Percentiles rank a stretch among this genome's conserved stretches.
Evolutionary conservation across 2,888 invertebrate genomes (phyloP).

Genomic region (Bombylius major): DNA sequence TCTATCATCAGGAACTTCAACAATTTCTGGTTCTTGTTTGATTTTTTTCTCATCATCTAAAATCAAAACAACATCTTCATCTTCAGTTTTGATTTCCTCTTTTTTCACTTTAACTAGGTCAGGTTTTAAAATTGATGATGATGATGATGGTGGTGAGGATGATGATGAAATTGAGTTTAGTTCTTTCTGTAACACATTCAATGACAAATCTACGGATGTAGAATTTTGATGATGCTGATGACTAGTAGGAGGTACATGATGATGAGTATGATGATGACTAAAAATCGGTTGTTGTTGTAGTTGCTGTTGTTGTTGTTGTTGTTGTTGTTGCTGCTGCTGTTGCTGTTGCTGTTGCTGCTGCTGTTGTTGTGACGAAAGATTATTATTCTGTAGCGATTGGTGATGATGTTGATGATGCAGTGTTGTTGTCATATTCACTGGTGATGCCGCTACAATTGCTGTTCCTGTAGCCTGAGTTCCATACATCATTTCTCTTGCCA

Average conservation of each 20-base stretch:
- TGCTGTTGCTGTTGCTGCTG: too few species aligned
- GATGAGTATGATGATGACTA: slow-evolving; percentile 8
- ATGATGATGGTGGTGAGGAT: not conserved
- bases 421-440: too few species aligned
- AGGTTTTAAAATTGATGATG: not conserved
- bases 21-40: slow-evolving; percentile 26
- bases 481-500: slow-evolving; percentile 47
- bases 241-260: slow-evolving; percentile 2
- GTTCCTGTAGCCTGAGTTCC: slow-evolving; percentile 15
- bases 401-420: slow-evolving; percentile 12
- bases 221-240: slow-evolving; percentile 13
- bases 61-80: slow-evolving; percentile 19
- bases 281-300: slow-evolving; percentile 7
- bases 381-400: not conserved
- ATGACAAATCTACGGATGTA: slow-evolving; percentile 2
- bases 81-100: slow-evolving; percentile 35
- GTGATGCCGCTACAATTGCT: not conserved
- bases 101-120: slow-evolving; percentile 25
- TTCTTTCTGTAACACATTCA: slow-evolving; percentile 1
- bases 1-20: slow-evolving; percentile 14
- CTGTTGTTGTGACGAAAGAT: slow-evolving; percentile 1
- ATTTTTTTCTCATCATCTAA: slow-evolving; percentile 24
- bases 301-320: slow-evolving; percentile 15
- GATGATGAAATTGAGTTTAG: slow-evolving; percentile 2
- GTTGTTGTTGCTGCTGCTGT: slow-evolving; percentile 7